Evolutionary conservation across 2,888 invertebrate species (phyloP).

Genomic region (Phanerotoma sp.): DNA sequence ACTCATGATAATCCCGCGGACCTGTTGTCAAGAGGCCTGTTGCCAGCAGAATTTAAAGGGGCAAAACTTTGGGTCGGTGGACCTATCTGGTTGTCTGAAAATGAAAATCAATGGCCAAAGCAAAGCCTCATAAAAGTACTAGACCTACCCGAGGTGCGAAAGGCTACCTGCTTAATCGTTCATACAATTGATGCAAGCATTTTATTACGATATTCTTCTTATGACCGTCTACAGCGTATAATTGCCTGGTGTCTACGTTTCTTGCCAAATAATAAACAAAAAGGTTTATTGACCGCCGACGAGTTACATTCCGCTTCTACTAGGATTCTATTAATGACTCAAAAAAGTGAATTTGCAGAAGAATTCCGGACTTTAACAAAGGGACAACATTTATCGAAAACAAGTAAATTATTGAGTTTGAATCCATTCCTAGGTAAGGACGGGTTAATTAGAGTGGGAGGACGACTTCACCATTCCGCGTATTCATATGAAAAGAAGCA

Average conservation of each 20-base stretch:
- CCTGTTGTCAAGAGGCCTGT: conserved; percentile 8
- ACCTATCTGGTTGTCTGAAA: conserved; percentile 12
- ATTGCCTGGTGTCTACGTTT: conserved; percentile 20
- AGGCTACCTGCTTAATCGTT: conserved; percentile 11
- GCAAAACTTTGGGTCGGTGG: conserved; percentile 9
- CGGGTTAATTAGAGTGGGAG: conserved; percentile 33
- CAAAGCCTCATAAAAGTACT: not conserved
- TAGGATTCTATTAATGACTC: conserved; percentile 12
- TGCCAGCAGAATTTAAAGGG: not conserved
- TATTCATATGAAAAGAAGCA: conserved; percentile 10
- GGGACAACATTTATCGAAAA: conserved; percentile 16
- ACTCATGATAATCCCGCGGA: conserved; percentile 23
- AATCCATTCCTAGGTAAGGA: conserved; percentile 34
- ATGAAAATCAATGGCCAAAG: conserved; percentile 19
- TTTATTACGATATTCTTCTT: conserved; percentile 10
- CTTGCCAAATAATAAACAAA: not conserved
- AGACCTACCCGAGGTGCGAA: conserved; percentile 16
- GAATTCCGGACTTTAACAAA: conserved; percentile 16
- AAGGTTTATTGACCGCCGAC: not conserved
- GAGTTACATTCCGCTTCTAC: conserved; percentile 5
- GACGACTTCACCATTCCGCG: conserved; percentile 4
- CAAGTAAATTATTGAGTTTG: conserved; percentile 26
- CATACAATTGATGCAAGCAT: conserved; percentile 7
- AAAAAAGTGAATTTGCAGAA: conserved; percentile 9
- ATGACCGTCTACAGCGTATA: conserved; percentile 17